phyloP scores from a whole-genome alignment of 2,797 vertebrate species.

The Sparus aurata region DNA sequence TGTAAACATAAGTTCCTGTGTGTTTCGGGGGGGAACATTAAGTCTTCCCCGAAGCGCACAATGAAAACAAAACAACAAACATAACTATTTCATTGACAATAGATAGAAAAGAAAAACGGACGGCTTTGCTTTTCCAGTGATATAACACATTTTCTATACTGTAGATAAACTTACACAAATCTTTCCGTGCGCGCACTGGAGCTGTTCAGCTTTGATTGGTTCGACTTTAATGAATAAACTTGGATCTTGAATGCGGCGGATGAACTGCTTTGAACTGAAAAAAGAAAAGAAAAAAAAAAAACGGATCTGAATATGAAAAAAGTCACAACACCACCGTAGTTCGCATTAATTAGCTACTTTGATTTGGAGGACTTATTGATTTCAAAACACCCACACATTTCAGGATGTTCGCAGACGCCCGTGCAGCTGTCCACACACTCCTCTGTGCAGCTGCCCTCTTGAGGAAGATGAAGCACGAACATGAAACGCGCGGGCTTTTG shows the following conservation, averaged over 20 bases:
- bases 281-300: neutral
- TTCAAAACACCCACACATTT: constrained; percentile 35
- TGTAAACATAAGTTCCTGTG: constrained; percentile 6
- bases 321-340: constrained; percentile 7
- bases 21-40: neutral
- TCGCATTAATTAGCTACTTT: constrained; percentile 44
- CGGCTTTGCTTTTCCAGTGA: neutral
- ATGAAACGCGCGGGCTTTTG: neutral
- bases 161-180: neutral
- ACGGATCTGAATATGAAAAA: constrained; percentile 16
- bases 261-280: constrained; percentile 23
- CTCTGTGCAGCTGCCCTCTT: constrained; percentile 38
- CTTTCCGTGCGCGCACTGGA: neutral
- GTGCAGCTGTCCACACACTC: constrained; percentile 33
- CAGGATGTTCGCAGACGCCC: constrained; percentile 36
- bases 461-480: constrained; percentile 18
- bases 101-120: neutral
- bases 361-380: constrained; percentile 56
- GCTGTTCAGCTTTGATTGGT: constrained; percentile 20
- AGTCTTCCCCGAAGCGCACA: neutral
- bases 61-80: neutral
- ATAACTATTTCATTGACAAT: neutral
- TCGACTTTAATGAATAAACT: constrained; percentile 42
- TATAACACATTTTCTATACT: constrained; percentile 7
- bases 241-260: constrained; percentile 19